Base-by-base conservation (phyloP, 2,888 invertebrate genomes). In the Ophraella communa region DNA sequence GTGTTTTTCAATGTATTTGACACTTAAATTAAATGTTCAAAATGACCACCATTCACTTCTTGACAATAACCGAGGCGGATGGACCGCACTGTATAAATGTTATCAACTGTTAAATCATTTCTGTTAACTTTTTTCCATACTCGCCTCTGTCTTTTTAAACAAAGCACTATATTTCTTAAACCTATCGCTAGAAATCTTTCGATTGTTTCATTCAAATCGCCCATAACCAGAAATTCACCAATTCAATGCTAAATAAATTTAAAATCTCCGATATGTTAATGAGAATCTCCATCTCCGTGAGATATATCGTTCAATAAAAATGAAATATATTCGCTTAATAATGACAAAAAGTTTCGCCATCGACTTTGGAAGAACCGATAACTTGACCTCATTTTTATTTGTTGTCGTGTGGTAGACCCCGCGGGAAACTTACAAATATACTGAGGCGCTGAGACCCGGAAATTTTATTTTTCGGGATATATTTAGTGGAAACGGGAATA, bases 291-390 rank as follows among this genome's bases (percentile, higher is more conserved):
- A 3, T 11, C n/a, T 8, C n/a, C 17, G 4, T n/a, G 14, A 21
- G 23, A 47, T 47, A 23, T 23, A 47, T 47, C 10, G 47, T 23
- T n/a, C 47, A 47, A 47, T 47, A 47, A 47, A 47, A 47, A 47
- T 47, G 47, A 47, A 47, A 47, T 47, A 47, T 47, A 47, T 47
- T n/a, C 23, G n/a, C n/a, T 1, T 4, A 45, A 45, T 42, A 42
- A 42, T 42, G 42, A 42, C 42, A 45, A 45, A 45, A 45, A 45
- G 20, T 45, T 45, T 35, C 21, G 14, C n/a, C n/a, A n/a, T n/a
- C n/a, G n/a, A n/a, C n/a, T n/a, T n/a, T n/a, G n/a, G n/a, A n/a
- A n/a, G n/a, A 35, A 35, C 35, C 35, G 39, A 39, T 39, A 14
- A 17, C 39, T 47, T 47, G 47, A 47, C 47, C 47, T 47, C 4